Evolutionary conservation across 2,797 vertebrate genomes (phyloP).

Genomic region (Schizopygopsis malacanthus): DNA sequence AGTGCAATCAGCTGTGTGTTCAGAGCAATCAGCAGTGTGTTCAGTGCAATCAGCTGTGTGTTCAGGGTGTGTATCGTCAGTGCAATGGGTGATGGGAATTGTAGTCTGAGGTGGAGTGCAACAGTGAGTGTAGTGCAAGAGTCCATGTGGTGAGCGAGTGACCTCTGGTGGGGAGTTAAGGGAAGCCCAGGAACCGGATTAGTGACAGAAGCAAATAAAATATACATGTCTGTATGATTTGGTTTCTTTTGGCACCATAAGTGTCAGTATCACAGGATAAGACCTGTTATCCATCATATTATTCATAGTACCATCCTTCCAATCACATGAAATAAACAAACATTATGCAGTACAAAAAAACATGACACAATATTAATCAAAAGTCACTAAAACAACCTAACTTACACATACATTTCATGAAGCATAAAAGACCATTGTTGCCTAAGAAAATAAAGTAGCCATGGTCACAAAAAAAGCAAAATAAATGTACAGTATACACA

Average conservation of each 20-base stretch:
- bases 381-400: background rate
- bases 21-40: no score
- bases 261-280: conserved; percentile 13
- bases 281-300: conserved; percentile 19
- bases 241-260: conserved; percentile 28
- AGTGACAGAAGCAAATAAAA: conserved; percentile 21
- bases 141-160: no score
- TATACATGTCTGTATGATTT: conserved; percentile 22
- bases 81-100: no score
- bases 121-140: no score
- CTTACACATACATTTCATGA: background rate
- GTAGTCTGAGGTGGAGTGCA: no score
- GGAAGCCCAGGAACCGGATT: no score
- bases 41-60: no score
- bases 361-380: background rate
- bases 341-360: background rate
- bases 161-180: no score
- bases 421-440: no score
- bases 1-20: no score
- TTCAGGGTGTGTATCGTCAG: no score
- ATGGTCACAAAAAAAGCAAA: background rate
- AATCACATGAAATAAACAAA: background rate
- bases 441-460: background rate
- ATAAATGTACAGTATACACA: background rate
- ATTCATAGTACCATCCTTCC: background rate